Conservation (phyloP, 1,140 invertebrate genomes). For the Chrysoperla carnea region DNA sequence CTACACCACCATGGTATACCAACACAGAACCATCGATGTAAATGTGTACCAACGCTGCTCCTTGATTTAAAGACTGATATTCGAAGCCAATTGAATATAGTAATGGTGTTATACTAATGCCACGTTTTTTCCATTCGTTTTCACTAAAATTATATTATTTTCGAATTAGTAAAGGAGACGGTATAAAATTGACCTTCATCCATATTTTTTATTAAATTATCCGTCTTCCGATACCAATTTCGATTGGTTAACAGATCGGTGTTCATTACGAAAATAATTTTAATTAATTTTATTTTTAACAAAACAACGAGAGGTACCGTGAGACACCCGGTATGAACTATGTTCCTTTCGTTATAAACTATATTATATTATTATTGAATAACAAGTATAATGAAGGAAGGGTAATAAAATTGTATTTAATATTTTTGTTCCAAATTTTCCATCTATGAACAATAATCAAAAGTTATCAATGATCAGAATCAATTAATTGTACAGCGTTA, state of each 20-base stretch:
- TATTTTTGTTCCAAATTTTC: too few species aligned
- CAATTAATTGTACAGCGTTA: neutral
- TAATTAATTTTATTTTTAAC: too few species aligned
- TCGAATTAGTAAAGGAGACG: constrained; percentile 1
- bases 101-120: constrained; percentile 27
- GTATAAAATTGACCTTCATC: constrained; percentile 2
- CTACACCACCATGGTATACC: constrained; percentile 42
- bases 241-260: too few species aligned
- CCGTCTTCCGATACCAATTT: too few species aligned
- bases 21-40: constrained; percentile 43
- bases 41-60: constrained; percentile 31
- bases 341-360: too few species aligned
- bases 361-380: too few species aligned
- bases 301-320: too few species aligned
- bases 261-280: too few species aligned
- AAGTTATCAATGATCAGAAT: neutral
- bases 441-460: neutral
- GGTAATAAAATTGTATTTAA: too few species aligned
- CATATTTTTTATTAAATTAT: too few species aligned
- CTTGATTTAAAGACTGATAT: constrained; percentile 21
- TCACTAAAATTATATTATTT: constrained; percentile 8
- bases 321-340: too few species aligned
- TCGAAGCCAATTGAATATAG: constrained; percentile 27
- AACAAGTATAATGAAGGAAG: too few species aligned
- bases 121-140: constrained; percentile 34